A percentile compares a stretch with the other conserved stretches of the same genome.
Conservation (phyloP, 2,113 vertebrate genomes). For the Ranitomeya variabilis region DNA sequence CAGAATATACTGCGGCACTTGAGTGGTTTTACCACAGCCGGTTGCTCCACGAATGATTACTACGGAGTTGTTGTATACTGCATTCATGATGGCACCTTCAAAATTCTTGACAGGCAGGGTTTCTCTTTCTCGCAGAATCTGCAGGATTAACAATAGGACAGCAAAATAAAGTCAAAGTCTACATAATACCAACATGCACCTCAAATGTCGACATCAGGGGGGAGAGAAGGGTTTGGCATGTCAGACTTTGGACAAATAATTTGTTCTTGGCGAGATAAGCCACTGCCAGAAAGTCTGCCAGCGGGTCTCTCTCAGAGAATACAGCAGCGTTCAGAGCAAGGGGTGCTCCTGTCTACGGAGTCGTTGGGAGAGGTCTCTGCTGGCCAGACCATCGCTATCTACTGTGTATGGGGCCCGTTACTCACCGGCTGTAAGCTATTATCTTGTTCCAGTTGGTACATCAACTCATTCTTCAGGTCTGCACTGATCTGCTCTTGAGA, state of each 20-base stretch:
- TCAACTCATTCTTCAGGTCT: slow-evolving; percentile 83
- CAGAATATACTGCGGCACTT: slow-evolving; percentile 95
- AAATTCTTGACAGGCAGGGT: slow-evolving; percentile 90
- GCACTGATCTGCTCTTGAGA: slow-evolving; percentile 89
- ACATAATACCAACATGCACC: background rate
- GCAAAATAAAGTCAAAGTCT: background rate
- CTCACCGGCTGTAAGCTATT: slow-evolving; percentile 78
- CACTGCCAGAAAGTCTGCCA: no score
- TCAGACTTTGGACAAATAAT: no score
- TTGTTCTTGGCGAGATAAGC: no score
- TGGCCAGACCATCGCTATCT: no score
- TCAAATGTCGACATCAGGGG: background rate
- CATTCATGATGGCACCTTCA: slow-evolving; percentile 81
- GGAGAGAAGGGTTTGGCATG: no score
- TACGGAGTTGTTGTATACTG: slow-evolving; percentile 78
- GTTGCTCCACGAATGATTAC: slow-evolving; percentile 94
- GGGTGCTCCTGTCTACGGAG: no score
- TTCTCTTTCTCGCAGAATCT: slow-evolving; percentile 82
- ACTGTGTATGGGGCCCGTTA: no score
- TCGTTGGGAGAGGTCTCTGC: no score
- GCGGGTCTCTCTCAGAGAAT: no score
- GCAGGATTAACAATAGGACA: slow-evolving; percentile 24
- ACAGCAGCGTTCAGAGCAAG: no score
- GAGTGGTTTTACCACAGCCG: slow-evolving; percentile 96
- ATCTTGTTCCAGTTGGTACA: slow-evolving; percentile 83